Evolutionary conservation across 2,888 invertebrate species (phyloP).

Genomic region (Malacosoma neustria): DNA sequence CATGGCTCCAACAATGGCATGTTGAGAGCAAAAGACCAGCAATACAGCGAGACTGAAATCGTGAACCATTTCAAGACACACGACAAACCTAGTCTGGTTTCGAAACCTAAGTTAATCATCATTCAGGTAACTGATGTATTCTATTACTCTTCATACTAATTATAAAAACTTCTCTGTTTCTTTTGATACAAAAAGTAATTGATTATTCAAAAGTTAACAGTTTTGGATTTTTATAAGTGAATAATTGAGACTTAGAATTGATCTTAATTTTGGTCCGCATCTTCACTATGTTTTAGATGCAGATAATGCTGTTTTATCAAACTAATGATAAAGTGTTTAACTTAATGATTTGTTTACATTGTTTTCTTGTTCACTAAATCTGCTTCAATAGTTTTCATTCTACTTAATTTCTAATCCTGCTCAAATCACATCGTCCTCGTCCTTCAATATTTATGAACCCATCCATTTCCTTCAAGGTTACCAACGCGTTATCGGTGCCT

Average conservation of each 20-base stretch:
- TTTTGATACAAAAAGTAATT: too few species aligned
- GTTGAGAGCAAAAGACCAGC: slow-evolving; percentile 39
- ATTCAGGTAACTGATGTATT: slow-evolving; percentile 35
- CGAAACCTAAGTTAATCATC: slow-evolving; percentile 49
- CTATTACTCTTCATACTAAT: neutral
- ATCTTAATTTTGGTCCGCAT: neutral
- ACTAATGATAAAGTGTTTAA: neutral
- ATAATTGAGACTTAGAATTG: neutral
- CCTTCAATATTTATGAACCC: too few species aligned
- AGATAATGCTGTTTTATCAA: too few species aligned
- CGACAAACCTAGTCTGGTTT: slow-evolving; percentile 38
- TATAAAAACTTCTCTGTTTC: too few species aligned
- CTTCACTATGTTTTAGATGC: too few species aligned
- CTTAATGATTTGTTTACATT: neutral
- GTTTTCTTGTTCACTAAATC: neutral
- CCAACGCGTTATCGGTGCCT: neutral
- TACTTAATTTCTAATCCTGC: too few species aligned
- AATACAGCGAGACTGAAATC: slow-evolving; percentile 44
- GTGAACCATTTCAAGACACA: slow-evolving; percentile 42
- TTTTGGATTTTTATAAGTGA: too few species aligned
- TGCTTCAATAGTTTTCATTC: too few species aligned
- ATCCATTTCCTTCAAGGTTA: neutral
- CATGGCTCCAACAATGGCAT: slow-evolving; percentile 44
- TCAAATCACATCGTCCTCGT: too few species aligned
- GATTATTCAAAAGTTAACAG: too few species aligned